Percentiles rank a stretch among this genome's conserved stretches.
These are phyloP conservation scores for Eupithecia inturbata DNA, from an alignment of 2,888 invertebrate species.

Conservation along the genomic window DNA sequence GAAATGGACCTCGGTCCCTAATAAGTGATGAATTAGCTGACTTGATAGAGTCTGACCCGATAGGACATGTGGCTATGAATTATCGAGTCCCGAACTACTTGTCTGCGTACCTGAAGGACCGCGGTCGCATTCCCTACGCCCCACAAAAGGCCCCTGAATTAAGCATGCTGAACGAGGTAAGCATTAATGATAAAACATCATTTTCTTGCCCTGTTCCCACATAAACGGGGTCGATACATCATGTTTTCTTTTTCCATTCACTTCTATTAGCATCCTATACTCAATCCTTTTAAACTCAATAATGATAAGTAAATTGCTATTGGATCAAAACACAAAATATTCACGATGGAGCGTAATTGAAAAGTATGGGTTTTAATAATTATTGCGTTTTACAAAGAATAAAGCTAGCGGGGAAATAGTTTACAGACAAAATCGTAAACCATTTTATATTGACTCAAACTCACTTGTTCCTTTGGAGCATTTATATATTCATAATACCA, in stretches of 20 bases:
- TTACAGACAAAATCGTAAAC: no score
- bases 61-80: not conserved
- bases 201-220: not conserved
- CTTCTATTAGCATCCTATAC: not conserved
- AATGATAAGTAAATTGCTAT: not conserved
- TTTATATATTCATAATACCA: no score
- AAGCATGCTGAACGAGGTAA: constrained; percentile 56
- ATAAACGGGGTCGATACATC: not conserved
- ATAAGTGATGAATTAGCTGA: not conserved
- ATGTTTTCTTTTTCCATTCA: not conserved
- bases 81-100: constrained; percentile 45
- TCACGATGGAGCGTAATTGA: no score
- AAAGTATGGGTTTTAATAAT: no score
- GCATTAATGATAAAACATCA: not conserved
- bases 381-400: no score
- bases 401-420: no score
- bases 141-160: constrained; percentile 39
- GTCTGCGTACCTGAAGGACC: constrained; percentile 51
- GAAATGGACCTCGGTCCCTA: not conserved
- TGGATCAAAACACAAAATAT: no score
- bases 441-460: no score
- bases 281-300: not conserved
- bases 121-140: constrained; percentile 35
- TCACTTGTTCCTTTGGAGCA: no score
- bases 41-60: not conserved